These are phyloP conservation scores for Lepidostoma basale DNA, from an alignment of 1,140 invertebrate genomes.

Conservation along the genomic window DNA sequence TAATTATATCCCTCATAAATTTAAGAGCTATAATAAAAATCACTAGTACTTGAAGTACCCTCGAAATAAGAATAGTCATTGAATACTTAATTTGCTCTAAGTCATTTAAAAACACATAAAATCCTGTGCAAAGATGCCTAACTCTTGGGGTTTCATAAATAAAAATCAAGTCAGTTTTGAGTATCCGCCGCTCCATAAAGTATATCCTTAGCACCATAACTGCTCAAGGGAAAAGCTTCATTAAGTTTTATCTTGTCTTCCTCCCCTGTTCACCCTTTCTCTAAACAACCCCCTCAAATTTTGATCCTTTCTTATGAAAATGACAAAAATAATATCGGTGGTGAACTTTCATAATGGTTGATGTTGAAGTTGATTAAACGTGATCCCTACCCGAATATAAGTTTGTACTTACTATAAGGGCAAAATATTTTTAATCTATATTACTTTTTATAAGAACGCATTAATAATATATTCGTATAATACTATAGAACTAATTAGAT, in stretches of 20 bases:
- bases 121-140: conserved; percentile 13
- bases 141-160: conserved; percentile 14
- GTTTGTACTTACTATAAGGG: too few relatives aligned
- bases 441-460: too few relatives aligned
- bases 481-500: too few relatives aligned
- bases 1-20: too few relatives aligned
- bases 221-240: conserved; percentile 20
- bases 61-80: too few relatives aligned
- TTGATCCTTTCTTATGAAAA: background rate
- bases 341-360: background rate
- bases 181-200: conserved; percentile 10
- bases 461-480: too few relatives aligned
- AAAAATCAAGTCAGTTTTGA: conserved; percentile 18
- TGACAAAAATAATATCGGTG: background rate
- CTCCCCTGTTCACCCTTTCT: conserved; percentile 4
- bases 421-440: too few relatives aligned
- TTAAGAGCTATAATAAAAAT: too few relatives aligned
- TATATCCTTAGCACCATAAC: conserved; percentile 25
- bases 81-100: too few relatives aligned
- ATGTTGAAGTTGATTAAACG: too few relatives aligned
- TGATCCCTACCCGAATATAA: background rate
- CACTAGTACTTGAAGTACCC: too few relatives aligned
- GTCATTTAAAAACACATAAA: too few relatives aligned
- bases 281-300: conserved; percentile 12
- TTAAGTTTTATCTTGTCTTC: conserved; percentile 26